Percentiles rank a stretch among this genome's conserved stretches.
Conservation (phyloP, 2,113 vertebrate species). For the Girardinichthys multiradiatus region DNA sequence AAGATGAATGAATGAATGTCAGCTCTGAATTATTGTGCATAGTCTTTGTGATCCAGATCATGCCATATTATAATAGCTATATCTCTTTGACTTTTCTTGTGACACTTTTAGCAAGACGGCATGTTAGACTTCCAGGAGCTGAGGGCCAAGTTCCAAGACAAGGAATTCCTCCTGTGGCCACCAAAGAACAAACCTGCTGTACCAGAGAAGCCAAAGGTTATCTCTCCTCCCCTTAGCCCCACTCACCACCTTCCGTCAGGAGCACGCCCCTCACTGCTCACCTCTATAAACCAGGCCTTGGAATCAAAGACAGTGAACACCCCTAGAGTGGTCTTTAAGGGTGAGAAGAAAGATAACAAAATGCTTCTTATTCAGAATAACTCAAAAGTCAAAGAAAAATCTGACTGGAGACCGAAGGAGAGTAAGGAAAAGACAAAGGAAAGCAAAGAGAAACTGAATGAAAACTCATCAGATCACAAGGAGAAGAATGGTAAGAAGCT, state of each 20-base stretch:
- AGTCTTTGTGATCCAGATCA: too few species aligned
- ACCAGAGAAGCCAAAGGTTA: conserved; percentile 69
- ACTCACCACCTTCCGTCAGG: conserved; percentile 64
- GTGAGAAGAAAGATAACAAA: conserved; percentile 67
- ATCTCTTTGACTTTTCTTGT: conserved; percentile 8
- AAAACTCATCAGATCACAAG: conserved; percentile 24
- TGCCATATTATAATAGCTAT: too few species aligned
- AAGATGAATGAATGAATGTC: too few species aligned
- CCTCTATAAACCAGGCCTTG: conserved; percentile 64
- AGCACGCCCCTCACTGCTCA: conserved; percentile 70
- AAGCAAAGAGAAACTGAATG: conserved; percentile 32
- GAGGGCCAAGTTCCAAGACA: conserved; percentile 75
- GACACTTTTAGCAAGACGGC: conserved; percentile 54
- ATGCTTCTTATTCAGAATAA: conserved; percentile 36
- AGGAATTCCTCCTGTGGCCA: conserved; percentile 55
- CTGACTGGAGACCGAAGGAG: conserved; percentile 38
- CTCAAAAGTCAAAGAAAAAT: conserved; percentile 48
- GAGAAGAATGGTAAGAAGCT: conserved; percentile 64
- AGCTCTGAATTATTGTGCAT: too few species aligned
- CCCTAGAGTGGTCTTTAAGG: conserved; percentile 79
- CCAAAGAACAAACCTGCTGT: conserved; percentile 68
- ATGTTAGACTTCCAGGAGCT: conserved; percentile 71
- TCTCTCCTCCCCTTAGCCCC: conserved; percentile 62
- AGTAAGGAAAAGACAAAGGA: conserved; percentile 57
- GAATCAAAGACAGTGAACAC: background rate